A percentile compares a stretch with the other conserved stretches of the same genome.
phyloP scores from a whole-genome alignment of 2,888 invertebrate genomes.

The Desoria tigrina region DNA sequence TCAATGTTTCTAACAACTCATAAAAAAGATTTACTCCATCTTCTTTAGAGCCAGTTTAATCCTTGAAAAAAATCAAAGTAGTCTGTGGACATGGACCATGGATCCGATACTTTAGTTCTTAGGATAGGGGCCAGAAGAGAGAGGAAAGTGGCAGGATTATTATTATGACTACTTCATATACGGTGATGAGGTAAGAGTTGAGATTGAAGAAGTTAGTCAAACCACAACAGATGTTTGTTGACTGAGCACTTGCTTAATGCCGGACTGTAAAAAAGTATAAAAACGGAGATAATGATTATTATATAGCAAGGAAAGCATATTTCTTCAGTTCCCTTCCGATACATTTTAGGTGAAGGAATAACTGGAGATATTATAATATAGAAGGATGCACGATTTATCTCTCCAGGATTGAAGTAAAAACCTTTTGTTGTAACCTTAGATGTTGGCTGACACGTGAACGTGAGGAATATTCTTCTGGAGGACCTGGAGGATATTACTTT shows the following conservation, averaged over 20 bases:
- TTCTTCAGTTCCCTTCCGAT: not conserved
- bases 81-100: constrained; percentile 16
- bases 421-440: constrained; percentile 16
- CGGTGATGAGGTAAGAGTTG: constrained; percentile 4
- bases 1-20: constrained; percentile 9
- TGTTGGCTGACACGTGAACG: constrained; percentile 10
- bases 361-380: not conserved
- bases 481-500: constrained; percentile 1
- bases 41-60: not conserved
- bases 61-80: constrained; percentile 11
- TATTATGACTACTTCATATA: not conserved
- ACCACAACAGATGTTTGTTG: constrained; percentile 21
- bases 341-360: not conserved
- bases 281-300: constrained; percentile 17
- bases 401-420: not conserved
- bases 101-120: too few species aligned
- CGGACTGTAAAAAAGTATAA: not conserved
- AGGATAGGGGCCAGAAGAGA: not conserved
- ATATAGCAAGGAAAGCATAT: constrained; percentile 3
- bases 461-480: not conserved
- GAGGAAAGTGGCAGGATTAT: not conserved
- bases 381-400: constrained; percentile 6
- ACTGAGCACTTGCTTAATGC: constrained; percentile 19
- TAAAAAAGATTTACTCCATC: constrained; percentile 10
- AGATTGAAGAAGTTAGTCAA: constrained; percentile 12